These are phyloP conservation scores for Hymenochirus boettgeri DNA, from an alignment of 2,113 vertebrate genomes.

Conservation along the genomic window DNA sequence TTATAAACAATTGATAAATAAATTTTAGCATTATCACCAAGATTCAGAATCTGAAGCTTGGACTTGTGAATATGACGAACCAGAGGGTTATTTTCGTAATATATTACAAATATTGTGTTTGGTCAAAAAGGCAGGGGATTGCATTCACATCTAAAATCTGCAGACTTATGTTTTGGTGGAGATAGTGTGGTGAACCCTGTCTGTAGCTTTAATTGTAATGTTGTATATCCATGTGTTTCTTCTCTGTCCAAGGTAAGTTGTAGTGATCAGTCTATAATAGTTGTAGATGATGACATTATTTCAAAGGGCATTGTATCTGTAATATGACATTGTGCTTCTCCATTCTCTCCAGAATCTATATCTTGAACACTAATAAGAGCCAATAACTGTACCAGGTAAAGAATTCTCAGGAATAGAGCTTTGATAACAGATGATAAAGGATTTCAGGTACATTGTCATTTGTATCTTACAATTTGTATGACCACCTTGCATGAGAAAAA, in stretches of 20 bases:
- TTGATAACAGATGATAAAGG: constrained; percentile 49
- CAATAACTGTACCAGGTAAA: constrained; percentile 52
- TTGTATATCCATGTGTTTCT: constrained; percentile 50
- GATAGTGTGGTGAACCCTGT: constrained; percentile 52
- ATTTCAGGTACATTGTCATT: constrained; percentile 63
- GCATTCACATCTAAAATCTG: constrained; percentile 73
- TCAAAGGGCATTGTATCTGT: constrained; percentile 52
- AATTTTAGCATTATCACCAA: constrained; percentile 72
- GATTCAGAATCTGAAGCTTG: constrained; percentile 74
- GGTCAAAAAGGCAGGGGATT: constrained; percentile 67
- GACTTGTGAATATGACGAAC: constrained; percentile 64
- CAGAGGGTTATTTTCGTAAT: constrained; percentile 76
- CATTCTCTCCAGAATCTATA: constrained; percentile 64
- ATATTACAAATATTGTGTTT: constrained; percentile 67
- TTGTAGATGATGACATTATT: constrained; percentile 53
- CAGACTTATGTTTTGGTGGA: constrained; percentile 62
- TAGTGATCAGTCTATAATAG: constrained; percentile 65
- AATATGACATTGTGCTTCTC: constrained; percentile 57
- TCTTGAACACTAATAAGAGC: constrained; percentile 67
- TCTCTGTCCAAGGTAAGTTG: constrained; percentile 54
- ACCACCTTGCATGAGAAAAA: constrained; percentile 59
- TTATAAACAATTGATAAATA: constrained; percentile 71
- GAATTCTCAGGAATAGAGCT: constrained; percentile 60
- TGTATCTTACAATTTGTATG: constrained; percentile 60
- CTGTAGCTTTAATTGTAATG: constrained; percentile 52